phyloP scores from a whole-genome alignment of 2,113 vertebrate genomes.

The Mystacornis crossleyi region DNA sequence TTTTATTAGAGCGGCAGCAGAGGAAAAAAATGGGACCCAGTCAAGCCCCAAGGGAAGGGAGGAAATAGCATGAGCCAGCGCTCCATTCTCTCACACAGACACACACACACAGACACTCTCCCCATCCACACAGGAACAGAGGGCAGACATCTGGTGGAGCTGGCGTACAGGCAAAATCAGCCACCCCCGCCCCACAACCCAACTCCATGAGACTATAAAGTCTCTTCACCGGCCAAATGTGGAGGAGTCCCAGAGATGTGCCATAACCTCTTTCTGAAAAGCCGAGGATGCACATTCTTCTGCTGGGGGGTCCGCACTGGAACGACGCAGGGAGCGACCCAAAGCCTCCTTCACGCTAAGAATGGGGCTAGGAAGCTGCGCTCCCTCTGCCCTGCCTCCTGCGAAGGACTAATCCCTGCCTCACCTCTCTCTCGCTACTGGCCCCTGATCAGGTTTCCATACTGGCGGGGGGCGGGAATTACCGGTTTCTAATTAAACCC shows the following conservation, averaged over 20 bases:
- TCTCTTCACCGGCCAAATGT: background rate
- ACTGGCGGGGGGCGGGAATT: background rate
- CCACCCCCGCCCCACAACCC: background rate
- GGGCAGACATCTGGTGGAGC: background rate
- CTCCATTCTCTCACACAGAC: background rate
- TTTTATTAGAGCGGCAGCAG: background rate
- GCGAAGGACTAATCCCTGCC: background rate
- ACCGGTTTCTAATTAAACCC: background rate
- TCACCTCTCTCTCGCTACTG: background rate
- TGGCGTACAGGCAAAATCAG: background rate
- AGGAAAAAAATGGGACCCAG: background rate
- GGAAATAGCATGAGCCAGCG: background rate
- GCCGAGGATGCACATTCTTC: background rate
- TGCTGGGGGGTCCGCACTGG: rapidly evolving
- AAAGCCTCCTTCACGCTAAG: background rate
- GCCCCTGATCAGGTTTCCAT: background rate
- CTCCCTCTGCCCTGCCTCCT: background rate
- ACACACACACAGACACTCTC: background rate
- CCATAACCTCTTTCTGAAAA: background rate
- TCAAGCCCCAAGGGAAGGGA: slow-evolving; percentile 13
- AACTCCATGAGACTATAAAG: background rate
- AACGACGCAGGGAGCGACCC: background rate
- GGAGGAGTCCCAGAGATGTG: background rate
- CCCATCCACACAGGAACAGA: background rate
- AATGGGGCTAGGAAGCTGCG: rapidly evolving